These are phyloP conservation scores for Upupa epops DNA, from an alignment of 2,113 vertebrate genomes.

Conservation along the genomic window DNA sequence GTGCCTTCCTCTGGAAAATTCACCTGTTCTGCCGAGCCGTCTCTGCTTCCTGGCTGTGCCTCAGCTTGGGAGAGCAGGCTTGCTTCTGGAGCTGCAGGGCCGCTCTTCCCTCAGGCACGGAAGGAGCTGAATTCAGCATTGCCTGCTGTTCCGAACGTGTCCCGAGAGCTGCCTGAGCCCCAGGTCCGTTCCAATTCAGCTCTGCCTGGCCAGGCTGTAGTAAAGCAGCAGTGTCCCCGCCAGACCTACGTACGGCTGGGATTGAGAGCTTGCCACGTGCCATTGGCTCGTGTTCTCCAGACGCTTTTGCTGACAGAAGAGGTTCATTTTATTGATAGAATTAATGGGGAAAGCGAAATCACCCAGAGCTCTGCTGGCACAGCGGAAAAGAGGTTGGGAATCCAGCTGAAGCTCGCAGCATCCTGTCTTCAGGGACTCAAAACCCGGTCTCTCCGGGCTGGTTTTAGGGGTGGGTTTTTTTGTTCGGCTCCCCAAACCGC, in stretches of 20 bases:
- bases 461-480: background rate
- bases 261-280: background rate
- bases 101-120: background rate
- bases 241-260: background rate
- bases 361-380: background rate
- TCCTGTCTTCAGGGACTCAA: background rate
- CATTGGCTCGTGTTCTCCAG: background rate
- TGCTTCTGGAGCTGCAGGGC: background rate
- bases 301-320: background rate
- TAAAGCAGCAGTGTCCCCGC: background rate
- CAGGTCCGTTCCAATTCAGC: background rate
- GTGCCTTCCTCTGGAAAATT: background rate
- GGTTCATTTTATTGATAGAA: background rate
- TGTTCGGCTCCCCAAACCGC: background rate
- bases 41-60: background rate
- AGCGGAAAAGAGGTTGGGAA: background rate
- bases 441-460: too few relatives aligned
- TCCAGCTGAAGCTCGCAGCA: background rate
- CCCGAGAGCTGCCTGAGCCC: background rate
- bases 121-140: background rate
- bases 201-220: background rate
- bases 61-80: background rate
- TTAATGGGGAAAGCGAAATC: background rate
- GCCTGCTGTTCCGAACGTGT: background rate
- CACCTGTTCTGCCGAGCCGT: accelerated